Evolutionary conservation across 2,797 vertebrate species (phyloP).

Genomic region (Gadopsis bispinosus): DNA sequence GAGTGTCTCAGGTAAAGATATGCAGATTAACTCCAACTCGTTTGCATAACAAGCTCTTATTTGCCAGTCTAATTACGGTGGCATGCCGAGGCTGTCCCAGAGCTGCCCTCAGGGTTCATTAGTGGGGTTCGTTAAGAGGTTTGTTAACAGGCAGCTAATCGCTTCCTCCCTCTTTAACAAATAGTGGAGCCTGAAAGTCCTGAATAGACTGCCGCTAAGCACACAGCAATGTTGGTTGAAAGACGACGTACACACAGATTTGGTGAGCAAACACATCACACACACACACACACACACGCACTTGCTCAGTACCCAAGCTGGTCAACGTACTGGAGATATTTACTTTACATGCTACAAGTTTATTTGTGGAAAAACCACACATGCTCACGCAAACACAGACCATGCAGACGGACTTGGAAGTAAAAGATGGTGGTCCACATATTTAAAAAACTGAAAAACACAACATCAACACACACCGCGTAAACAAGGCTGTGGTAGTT

Average conservation of each 20-base stretch:
- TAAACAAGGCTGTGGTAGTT: not conserved
- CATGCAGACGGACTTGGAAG: not conserved
- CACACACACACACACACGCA: not conserved
- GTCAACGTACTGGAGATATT: constrained; percentile 37
- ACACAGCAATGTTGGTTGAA: constrained; percentile 58
- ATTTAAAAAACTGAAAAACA: constrained; percentile 3
- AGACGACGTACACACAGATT: constrained; percentile 32
- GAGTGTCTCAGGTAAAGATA: constrained; percentile 81
- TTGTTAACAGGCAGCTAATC: constrained; percentile 83
- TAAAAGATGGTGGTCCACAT: not conserved
- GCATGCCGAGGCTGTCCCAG: constrained; percentile 75
- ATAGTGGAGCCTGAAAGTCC: constrained; percentile 67
- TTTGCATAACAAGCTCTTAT: constrained; percentile 86
- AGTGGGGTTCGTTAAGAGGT: constrained; percentile 78
- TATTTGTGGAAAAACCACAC: constrained; percentile 16
- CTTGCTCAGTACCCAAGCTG: not conserved
- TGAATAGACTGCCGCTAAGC: constrained; percentile 62
- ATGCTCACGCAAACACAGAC: not conserved
- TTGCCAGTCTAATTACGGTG: constrained; percentile 84
- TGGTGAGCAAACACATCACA: constrained; percentile 31
- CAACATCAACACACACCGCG: not conserved
- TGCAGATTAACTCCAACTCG: constrained; percentile 78
- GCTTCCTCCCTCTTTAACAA: constrained; percentile 77
- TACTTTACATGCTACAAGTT: constrained; percentile 32
- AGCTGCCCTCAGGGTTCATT: constrained; percentile 83